Evolutionary conservation across 2,797 vertebrate genomes (phyloP), one percentile per base, ranked within the genome.

Genomic region (Gymnothorax reevesii): DNA sequence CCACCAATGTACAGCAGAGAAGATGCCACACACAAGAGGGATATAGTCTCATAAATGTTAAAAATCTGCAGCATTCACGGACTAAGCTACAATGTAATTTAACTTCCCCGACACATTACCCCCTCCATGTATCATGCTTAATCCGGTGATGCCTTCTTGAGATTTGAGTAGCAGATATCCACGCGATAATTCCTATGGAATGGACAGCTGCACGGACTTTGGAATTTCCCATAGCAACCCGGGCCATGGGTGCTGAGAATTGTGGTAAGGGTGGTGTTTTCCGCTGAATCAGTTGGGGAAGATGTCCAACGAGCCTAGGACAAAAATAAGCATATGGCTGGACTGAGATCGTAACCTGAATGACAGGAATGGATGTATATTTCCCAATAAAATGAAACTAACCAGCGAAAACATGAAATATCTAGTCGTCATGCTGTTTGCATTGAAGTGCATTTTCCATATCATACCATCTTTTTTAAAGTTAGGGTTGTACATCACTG

Each of bases 71-170:
- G 57, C 55, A 54, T 59, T 22, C 25, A 84, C 64, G 17, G 42
- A 85, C 27, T 82, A 69, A 8, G 86, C 90, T 87, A 92, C 92
- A 92, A 94, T 92, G 88, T 85, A 91, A 89, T 92, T 91, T 85
- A 59, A 22, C 33, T 49, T 66, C 33, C 17, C 60, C 52, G 90
- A 90, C 83, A 83, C 27, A 87, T 91, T 89, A 90, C 64, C 87
- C 90, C 88, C n/a, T 82, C 88, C 83, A 88, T 90, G 85, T 90
- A 87, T 94, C 88, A 89, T 91, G 88, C 91, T 89, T 93, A 92
- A 94, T 92, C 89, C 86, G 75, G 85, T 92, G 91, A 93, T 92
- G 92, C 91, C 92, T 92, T 89, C 90, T 91, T 60, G 86, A 91
- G 87, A 89, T 88, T 89, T 88, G 79, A 66, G 79, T 73, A 20